Conservation (phyloP, 1,140 invertebrate species). For the Listronotus bonariensis region DNA sequence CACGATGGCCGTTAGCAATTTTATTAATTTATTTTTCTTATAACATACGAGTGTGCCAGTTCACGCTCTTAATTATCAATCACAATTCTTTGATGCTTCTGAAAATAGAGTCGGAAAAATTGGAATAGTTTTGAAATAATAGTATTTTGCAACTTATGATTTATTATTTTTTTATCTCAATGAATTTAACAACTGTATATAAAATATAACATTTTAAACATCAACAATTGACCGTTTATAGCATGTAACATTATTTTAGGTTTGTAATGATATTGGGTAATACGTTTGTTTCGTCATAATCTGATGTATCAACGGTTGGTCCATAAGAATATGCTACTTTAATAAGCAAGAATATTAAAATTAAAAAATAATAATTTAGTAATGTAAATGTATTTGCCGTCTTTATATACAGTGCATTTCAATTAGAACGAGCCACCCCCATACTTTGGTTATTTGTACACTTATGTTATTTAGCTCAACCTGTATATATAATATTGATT, state of each 20-base stretch:
- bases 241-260: conserved; percentile 8
- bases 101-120: conserved; percentile 37
- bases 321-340: too few relatives aligned
- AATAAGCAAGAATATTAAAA: too few relatives aligned
- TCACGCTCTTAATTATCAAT: conserved; percentile 48
- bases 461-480: too few relatives aligned
- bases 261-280: too few relatives aligned
- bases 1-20: conserved; percentile 51
- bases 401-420: too few relatives aligned
- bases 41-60: conserved; percentile 49
- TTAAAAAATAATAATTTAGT: too few relatives aligned
- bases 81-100: conserved; percentile 43
- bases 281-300: too few relatives aligned
- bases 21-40: conserved; percentile 40
- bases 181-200: conserved; percentile 26
- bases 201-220: conserved; percentile 36
- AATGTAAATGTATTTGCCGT: too few relatives aligned
- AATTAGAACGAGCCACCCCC: too few relatives aligned
- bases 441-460: too few relatives aligned
- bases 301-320: too few relatives aligned
- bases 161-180: conserved; percentile 7
- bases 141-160: conserved; percentile 22
- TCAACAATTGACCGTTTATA: conserved; percentile 30
- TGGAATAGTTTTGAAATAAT: neutral
- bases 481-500: too few relatives aligned